Conservation (phyloP, 2,113 vertebrate genomes). For the Okapia johnstoni region DNA sequence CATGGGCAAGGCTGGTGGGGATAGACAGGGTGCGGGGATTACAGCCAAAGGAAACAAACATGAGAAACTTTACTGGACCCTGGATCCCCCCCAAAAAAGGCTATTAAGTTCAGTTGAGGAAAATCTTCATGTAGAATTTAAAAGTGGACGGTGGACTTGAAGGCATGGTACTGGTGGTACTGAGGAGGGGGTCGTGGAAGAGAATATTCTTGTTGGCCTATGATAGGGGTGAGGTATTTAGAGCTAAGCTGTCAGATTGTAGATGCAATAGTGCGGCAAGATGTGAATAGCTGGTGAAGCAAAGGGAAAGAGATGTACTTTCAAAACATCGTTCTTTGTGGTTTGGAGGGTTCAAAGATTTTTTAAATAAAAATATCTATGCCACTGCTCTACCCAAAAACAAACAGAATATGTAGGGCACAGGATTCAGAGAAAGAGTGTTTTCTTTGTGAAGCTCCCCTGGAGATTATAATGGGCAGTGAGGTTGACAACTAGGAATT, state of each 20-base stretch:
- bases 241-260: background rate
- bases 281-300: background rate
- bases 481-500: background rate
- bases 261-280: background rate
- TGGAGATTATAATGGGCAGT: background rate
- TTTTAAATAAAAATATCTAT: background rate
- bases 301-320: background rate
- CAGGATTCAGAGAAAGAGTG: background rate
- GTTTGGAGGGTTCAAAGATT: background rate
- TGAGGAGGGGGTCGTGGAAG: background rate
- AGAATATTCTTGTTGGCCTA: background rate
- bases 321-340: background rate
- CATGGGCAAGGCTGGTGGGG: background rate
- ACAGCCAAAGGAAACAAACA: background rate
- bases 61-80: background rate
- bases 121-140: background rate
- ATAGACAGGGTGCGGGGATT: background rate
- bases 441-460: background rate
- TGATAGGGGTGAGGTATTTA: background rate
- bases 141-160: background rate
- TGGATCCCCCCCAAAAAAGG: background rate
- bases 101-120: background rate
- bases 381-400: background rate
- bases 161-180: rapidly evolving
- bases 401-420: background rate